Evolutionary conservation across 2,113 vertebrate genomes (phyloP).

Genomic region (Rhea pennata): DNA sequence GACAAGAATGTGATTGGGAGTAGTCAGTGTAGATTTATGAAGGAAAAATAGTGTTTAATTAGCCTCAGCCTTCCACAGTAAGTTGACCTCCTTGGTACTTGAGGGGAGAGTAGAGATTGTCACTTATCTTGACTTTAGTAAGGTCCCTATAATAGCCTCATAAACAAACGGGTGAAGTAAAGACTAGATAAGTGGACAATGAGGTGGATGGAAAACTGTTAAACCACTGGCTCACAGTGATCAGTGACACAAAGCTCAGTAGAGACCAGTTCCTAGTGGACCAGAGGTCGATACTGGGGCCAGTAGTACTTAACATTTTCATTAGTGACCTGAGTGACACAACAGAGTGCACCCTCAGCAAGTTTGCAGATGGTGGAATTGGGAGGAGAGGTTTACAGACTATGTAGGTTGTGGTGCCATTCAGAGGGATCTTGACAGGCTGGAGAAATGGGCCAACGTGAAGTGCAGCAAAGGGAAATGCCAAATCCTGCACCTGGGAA

Average conservation of each 20-base stretch:
- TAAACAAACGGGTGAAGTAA: no score
- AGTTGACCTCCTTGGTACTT: neutral
- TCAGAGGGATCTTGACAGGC: neutral
- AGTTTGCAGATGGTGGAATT: neutral
- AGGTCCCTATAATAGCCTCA: neutral
- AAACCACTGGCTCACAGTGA: neutral
- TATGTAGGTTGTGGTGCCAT: neutral
- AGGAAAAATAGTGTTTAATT: neutral
- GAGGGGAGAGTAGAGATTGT: neutral
- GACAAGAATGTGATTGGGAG: no score
- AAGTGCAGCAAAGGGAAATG: neutral
- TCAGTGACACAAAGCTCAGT: neutral
- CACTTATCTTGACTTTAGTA: neutral
- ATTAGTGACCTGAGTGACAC: neutral
- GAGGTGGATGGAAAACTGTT: neutral
- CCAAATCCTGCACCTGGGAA: neutral
- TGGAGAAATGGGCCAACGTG: neutral
- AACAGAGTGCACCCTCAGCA: neutral
- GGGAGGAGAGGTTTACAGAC: neutral
- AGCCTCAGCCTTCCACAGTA: neutral
- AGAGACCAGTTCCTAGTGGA: neutral
- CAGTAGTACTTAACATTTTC: neutral
- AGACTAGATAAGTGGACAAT: neutral
- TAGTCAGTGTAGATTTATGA: neutral
- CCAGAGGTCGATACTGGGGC: neutral